Evolutionary conservation across 1,140 invertebrate species (phyloP).

Genomic region (Globodera rostochiensis): DNA sequence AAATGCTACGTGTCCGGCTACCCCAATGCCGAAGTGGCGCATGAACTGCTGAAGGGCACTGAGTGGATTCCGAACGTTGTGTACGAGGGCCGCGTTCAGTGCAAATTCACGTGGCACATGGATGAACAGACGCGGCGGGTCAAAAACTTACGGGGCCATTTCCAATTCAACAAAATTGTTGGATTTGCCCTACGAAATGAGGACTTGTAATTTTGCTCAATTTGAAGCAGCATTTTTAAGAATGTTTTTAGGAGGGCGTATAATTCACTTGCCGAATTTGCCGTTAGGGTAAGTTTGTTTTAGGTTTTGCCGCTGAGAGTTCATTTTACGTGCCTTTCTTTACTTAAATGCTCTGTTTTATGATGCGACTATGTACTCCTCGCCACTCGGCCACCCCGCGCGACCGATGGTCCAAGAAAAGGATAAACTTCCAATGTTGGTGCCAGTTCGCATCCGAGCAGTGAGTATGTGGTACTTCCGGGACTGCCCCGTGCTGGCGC

Average conservation of each 20-base stretch:
- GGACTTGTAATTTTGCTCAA: background rate
- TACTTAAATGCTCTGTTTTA: background rate
- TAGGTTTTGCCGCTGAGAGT: no score
- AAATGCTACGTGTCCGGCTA: background rate
- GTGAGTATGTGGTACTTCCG: background rate
- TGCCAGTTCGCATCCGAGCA: background rate
- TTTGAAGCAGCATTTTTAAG: background rate
- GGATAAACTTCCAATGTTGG: background rate
- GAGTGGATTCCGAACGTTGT: constrained; percentile 1
- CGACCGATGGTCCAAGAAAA: background rate
- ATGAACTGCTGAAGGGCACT: background rate
- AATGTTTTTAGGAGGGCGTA: background rate
- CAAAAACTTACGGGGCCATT: background rate
- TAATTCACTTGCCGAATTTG: background rate
- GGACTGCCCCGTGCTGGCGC: background rate
- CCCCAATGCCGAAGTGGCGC: background rate
- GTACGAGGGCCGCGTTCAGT: background rate
- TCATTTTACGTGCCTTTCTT: no score
- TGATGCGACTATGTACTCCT: background rate
- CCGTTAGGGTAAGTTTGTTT: background rate
- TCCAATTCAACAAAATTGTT: background rate
- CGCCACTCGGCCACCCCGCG: background rate
- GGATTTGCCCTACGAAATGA: background rate
- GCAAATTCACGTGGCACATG: background rate
- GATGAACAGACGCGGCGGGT: background rate